A percentile compares a stretch with the other conserved stretches of the same genome.
phyloP scores from a whole-genome alignment of 2,888 invertebrate genomes.

The Drosophila anomalata region DNA sequence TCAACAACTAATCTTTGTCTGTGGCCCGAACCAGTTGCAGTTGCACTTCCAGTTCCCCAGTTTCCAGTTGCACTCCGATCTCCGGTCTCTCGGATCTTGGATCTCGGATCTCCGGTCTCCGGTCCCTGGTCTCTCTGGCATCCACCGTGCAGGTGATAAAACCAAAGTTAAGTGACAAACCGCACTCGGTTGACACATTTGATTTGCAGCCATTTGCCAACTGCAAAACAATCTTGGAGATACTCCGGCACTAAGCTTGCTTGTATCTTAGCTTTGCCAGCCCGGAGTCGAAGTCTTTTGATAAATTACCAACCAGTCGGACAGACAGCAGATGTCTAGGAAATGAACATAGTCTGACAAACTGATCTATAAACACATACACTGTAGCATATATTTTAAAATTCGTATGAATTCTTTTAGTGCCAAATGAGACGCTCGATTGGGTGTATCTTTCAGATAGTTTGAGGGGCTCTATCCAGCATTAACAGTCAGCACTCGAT shows the following conservation, averaged over 20 bases:
- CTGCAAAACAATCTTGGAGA: conserved; percentile 52
- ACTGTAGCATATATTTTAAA: conserved; percentile 12
- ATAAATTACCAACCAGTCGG: conserved; percentile 54
- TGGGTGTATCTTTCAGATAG: conserved; percentile 37
- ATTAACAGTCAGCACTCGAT: conserved; percentile 31
- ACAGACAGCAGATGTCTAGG: conserved; percentile 45
- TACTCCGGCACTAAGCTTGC: conserved; percentile 39
- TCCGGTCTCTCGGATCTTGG: not conserved
- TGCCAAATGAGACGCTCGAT: conserved; percentile 40
- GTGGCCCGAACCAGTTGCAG: conserved; percentile 53
- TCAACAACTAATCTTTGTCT: conserved; percentile 18
- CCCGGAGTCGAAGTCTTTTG: conserved; percentile 38
- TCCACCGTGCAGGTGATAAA: conserved; percentile 68
- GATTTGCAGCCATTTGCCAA: conserved; percentile 54
- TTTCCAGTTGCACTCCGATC: not conserved
- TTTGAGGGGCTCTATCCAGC: conserved; percentile 9
- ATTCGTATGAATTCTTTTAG: conserved; percentile 8
- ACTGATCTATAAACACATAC: conserved; percentile 34
- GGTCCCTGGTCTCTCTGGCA: not conserved
- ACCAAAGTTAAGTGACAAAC: conserved; percentile 57
- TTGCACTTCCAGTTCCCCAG: conserved; percentile 29
- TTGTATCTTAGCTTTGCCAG: conserved; percentile 27
- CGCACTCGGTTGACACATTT: conserved; percentile 42
- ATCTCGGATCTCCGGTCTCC: not conserved
- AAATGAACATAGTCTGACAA: conserved; percentile 44